Evolutionary conservation across 2,113 vertebrate species (phyloP).

Genomic region (Tamias sibiricus): DNA sequence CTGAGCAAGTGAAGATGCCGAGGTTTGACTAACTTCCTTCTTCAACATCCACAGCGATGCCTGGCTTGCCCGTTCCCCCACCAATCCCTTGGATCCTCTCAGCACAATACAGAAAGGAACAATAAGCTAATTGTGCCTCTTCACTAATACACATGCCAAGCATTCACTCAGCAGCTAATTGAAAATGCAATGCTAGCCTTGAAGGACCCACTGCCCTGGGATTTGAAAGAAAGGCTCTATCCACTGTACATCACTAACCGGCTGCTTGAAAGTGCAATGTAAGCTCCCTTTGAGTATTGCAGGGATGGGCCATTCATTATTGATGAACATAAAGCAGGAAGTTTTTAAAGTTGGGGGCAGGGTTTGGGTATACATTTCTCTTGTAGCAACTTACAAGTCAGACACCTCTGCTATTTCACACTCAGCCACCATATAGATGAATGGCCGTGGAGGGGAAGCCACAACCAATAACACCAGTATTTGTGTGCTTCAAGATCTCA

Average conservation of each 20-base stretch:
- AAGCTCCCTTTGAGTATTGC: conserved; percentile 91
- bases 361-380: conserved; percentile 69
- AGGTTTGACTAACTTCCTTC: conserved; percentile 79
- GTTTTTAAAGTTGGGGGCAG: conserved; percentile 84
- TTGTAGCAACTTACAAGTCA: conserved; percentile 52
- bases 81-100: conserved; percentile 86
- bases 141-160: conserved; percentile 89
- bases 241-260: conserved; percentile 88
- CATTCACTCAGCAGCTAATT: conserved; percentile 91
- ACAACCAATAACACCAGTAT: conserved; percentile 16
- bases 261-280: conserved; percentile 91
- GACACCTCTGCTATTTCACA: conserved; percentile 30
- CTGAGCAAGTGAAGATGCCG: conserved; percentile 78
- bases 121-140: conserved; percentile 88
- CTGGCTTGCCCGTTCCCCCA: conserved; percentile 74
- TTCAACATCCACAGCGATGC: conserved; percentile 84
- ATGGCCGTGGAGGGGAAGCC: conserved; percentile 35
- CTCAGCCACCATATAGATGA: conserved; percentile 33
- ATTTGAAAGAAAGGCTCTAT: conserved; percentile 89
- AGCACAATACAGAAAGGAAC: conserved; percentile 86
- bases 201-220: conserved; percentile 89
- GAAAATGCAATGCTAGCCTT: conserved; percentile 90
- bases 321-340: conserved; percentile 91
- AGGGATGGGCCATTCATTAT: conserved; percentile 92
- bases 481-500: neutral